phyloP scores from a whole-genome alignment of 2,113 vertebrate species.

The Alectura lathami region DNA sequence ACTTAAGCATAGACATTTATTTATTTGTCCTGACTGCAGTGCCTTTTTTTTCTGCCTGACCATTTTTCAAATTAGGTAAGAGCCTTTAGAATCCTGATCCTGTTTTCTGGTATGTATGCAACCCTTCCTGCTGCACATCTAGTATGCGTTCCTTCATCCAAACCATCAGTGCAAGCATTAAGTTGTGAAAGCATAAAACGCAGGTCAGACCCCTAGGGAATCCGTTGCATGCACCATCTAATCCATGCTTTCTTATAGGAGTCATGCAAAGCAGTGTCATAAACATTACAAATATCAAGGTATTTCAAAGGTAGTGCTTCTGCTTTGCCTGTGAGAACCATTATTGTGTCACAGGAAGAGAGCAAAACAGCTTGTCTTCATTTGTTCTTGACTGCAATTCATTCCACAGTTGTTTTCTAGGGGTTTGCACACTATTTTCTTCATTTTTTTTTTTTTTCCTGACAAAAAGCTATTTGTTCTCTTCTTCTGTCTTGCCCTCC shows the following conservation, averaged over 20 bases:
- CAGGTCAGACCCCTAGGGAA: not conserved
- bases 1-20: not conserved
- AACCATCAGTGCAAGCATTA: not conserved
- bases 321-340: not conserved
- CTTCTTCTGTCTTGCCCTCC: not conserved
- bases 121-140: not conserved
- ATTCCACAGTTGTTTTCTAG: not conserved
- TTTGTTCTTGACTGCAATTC: not conserved
- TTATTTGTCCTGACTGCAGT: not conserved
- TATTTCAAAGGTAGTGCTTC: not conserved
- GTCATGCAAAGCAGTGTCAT: fast-evolving
- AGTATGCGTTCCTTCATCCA: not conserved
- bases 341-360: not conserved
- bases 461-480: not conserved
- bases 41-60: not conserved
- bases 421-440: not conserved
- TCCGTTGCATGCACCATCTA: not conserved
- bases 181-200: not conserved
- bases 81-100: conserved; percentile 11
- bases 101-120: not conserved
- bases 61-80: not conserved
- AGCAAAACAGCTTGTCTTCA: not conserved
- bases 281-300: not conserved
- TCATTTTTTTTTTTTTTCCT: not conserved
- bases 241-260: not conserved